phyloP scores from a whole-genome alignment of 2,888 invertebrate species.

The Dimorphilus gyrociliatus region DNA sequence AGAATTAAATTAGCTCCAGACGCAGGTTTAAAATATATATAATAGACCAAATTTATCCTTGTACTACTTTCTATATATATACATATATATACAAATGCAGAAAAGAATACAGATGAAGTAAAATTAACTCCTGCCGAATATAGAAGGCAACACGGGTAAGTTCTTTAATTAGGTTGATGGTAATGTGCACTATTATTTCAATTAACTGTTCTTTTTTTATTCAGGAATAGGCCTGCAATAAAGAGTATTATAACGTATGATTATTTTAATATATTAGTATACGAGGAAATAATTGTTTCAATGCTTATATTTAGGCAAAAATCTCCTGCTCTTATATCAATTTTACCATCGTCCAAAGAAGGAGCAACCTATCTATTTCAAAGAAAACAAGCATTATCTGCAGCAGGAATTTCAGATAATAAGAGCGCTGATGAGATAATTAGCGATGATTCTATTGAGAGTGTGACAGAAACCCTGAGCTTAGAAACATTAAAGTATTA shows the following conservation, averaged over 20 bases:
- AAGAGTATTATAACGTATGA: constrained; percentile 34
- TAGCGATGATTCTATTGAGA: too few species aligned
- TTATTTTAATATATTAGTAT: not conserved
- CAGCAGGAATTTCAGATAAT: too few species aligned
- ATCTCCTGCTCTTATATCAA: constrained; percentile 31
- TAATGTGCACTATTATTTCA: not conserved
- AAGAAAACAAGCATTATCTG: constrained; percentile 6
- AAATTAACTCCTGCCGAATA: constrained; percentile 26
- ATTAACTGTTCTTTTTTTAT: constrained; percentile 6
- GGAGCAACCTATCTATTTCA: constrained; percentile 27
- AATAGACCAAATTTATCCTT: constrained; percentile 1
- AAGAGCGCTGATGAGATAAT: too few species aligned
- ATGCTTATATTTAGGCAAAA: constrained; percentile 22
- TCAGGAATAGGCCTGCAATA: constrained; percentile 29
- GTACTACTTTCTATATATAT: not conserved
- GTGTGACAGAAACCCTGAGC: too few species aligned
- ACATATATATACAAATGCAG: too few species aligned
- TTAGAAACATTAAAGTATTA: too few species aligned
- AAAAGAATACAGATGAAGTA: too few species aligned
- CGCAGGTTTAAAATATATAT: too few species aligned
- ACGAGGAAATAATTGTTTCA: not conserved
- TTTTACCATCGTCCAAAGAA: constrained; percentile 33
- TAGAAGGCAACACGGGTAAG: constrained; percentile 27
- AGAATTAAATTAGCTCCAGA: constrained; percentile 29
- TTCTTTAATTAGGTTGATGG: constrained; percentile 4